A percentile compares a stretch with the other conserved stretches of the same genome.
phyloP scores from a whole-genome alignment of 2,797 vertebrate genomes.

The Lates japonicus region DNA sequence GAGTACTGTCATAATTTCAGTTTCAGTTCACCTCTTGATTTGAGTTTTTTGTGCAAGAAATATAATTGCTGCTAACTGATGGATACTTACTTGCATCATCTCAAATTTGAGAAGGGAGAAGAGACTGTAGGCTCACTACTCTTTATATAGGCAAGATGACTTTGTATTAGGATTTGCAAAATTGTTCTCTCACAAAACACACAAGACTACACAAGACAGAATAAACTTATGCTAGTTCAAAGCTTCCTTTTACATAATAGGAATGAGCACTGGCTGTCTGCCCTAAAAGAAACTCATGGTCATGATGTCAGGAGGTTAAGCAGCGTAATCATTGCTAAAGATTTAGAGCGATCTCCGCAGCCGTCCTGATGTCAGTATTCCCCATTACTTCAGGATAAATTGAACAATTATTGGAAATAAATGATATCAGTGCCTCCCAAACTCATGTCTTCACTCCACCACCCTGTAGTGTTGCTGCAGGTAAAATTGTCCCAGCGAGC shows the following conservation, averaged over 20 bases:
- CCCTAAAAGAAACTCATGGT: not conserved
- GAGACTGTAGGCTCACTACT: not conserved
- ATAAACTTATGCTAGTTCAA: not conserved
- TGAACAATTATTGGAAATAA: not conserved
- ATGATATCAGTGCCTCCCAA: not conserved
- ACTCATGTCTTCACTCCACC: not conserved
- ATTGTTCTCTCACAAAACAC: not conserved
- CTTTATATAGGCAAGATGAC: not conserved
- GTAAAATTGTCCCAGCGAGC: constrained; percentile 6
- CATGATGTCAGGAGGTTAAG: not conserved
- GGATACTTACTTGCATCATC: no score
- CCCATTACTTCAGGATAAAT: not conserved
- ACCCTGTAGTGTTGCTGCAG: not conserved
- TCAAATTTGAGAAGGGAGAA: not conserved
- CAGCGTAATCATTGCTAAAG: not conserved
- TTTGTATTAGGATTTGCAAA: not conserved
- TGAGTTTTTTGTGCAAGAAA: not conserved
- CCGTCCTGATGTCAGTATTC: not conserved
- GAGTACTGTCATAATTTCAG: not conserved
- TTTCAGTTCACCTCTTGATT: not conserved
- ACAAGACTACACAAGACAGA: not conserved
- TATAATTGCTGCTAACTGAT: not conserved
- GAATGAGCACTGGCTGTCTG: no score
- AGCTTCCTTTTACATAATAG: not conserved
- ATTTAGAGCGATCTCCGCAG: not conserved